Evolutionary conservation across 2,113 vertebrate species (phyloP).

Genomic region (Oncorhynchus gorbuscha): DNA sequence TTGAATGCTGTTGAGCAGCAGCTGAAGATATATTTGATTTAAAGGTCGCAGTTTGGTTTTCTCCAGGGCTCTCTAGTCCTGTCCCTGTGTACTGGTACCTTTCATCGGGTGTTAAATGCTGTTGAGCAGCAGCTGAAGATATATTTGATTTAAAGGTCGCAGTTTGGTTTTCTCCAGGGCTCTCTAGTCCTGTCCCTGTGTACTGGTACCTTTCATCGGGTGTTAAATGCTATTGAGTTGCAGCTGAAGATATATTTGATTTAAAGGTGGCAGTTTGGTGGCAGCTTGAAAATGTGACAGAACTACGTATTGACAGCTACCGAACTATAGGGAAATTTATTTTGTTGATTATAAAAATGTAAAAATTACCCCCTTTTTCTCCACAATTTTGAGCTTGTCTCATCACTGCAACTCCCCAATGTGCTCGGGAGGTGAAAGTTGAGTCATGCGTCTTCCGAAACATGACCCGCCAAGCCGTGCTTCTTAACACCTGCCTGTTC

Average conservation of each 20-base stretch:
- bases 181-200: too few species aligned
- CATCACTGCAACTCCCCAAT: too few species aligned
- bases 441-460: too few species aligned
- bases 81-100: too few species aligned
- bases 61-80: background rate
- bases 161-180: constrained; percentile 13
- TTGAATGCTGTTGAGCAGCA: constrained; percentile 30
- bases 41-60: constrained; percentile 23
- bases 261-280: constrained; percentile 28
- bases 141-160: constrained; percentile 28
- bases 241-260: constrained; percentile 24
- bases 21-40: constrained; percentile 28
- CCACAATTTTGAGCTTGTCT: too few species aligned
- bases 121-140: constrained; percentile 22
- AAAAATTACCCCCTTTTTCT: too few species aligned
- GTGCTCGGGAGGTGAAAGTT: too few species aligned
- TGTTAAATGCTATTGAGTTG: constrained; percentile 33
- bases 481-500: too few species aligned
- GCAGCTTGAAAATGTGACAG: background rate
- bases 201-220: background rate
- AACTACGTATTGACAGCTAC: background rate
- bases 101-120: constrained; percentile 25
- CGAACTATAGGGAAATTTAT: too few species aligned
- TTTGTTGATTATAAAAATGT: too few species aligned
- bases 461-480: too few species aligned